Percentiles rank a stretch among this genome's conserved stretches.
Conservation (phyloP, 1,140 invertebrate species). For the Zaprionus ornatus region DNA sequence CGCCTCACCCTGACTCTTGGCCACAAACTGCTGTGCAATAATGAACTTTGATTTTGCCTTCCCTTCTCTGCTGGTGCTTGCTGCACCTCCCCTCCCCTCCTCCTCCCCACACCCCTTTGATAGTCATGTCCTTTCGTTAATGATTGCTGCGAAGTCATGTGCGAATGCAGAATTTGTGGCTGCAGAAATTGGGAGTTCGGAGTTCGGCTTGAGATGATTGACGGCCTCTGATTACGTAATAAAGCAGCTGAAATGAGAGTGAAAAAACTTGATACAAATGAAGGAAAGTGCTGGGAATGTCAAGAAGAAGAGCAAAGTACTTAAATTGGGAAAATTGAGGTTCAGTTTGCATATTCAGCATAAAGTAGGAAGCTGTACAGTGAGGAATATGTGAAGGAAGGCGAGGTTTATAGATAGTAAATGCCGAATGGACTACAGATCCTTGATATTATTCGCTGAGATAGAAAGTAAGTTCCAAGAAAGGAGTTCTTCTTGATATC, state of each 20-base stretch:
- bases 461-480: too few species aligned
- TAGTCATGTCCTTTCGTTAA: slow-evolving; percentile 7
- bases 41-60: slow-evolving; percentile 65
- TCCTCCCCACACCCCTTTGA: not conserved
- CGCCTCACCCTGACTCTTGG: not conserved
- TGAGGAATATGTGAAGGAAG: too few species aligned
- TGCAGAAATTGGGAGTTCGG: not conserved
- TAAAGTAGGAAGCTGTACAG: too few species aligned
- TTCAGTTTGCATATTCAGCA: too few species aligned
- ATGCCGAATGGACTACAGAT: too few species aligned
- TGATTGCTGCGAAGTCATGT: slow-evolving; percentile 17
- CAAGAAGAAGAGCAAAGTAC: too few species aligned
- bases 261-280: not conserved
- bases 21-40: slow-evolving; percentile 40
- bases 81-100: not conserved
- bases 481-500: too few species aligned
- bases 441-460: too few species aligned
- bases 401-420: too few species aligned
- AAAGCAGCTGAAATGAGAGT: not conserved
- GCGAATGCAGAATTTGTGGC: not conserved
- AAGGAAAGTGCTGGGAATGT: too few species aligned
- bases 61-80: not conserved
- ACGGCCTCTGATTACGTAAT: not conserved
- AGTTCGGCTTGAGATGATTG: slow-evolving; percentile 9
- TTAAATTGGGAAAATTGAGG: too few species aligned